Evolutionary conservation across 2,797 vertebrate genomes (phyloP).

Genomic region (Scomberomorus guttatus): DNA sequence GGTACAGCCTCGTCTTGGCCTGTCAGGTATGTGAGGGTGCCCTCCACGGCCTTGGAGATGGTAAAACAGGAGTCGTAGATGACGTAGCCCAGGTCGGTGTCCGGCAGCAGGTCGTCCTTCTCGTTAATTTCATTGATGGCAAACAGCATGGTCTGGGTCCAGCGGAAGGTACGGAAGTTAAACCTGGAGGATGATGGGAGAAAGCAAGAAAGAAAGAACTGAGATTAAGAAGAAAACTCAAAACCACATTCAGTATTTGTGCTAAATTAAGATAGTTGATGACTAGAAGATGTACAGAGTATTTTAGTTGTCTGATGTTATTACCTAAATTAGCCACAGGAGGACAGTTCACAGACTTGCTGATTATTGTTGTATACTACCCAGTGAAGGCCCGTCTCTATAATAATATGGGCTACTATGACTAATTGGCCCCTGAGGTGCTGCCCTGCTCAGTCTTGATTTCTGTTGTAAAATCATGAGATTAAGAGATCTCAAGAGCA

Average conservation of each 20-base stretch:
- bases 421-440: conserved; percentile 68
- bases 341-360: conserved; percentile 30
- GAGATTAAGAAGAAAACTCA: not conserved
- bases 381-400: conserved; percentile 13
- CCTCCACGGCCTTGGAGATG: conserved; percentile 91
- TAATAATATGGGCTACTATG: conserved; percentile 20
- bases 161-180: conserved; percentile 89
- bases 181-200: conserved; percentile 79
- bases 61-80: conserved; percentile 92
- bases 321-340: conserved; percentile 34
- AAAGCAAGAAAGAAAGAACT: not conserved
- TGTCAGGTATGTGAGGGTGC: conserved; percentile 88
- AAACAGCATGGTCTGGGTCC: conserved; percentile 92
- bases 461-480: conserved; percentile 33
- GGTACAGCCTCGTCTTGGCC: conserved; percentile 91
- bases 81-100: conserved; percentile 88
- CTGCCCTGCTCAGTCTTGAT: conserved; percentile 27
- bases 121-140: conserved; percentile 88
- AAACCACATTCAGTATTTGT: not conserved
- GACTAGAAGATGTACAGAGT: not conserved
- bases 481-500: not conserved
- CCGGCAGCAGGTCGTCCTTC: conserved; percentile 83
- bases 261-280: not conserved
- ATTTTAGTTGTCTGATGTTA: conserved; percentile 1
- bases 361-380: conserved; percentile 33